phyloP scores from a whole-genome alignment of 2,888 invertebrate species.

The Gortyna flavago region DNA sequence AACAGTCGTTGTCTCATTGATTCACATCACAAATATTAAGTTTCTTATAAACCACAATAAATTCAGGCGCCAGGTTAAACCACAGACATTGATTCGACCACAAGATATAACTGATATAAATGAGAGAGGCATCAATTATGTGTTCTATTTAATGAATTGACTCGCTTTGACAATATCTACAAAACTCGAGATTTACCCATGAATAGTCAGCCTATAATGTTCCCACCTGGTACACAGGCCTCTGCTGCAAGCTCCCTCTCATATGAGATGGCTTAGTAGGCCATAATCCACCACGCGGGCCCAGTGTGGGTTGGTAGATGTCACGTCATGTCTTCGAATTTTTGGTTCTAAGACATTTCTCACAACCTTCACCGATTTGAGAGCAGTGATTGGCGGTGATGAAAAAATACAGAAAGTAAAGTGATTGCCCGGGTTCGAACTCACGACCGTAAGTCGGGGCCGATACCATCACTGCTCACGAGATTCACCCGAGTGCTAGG shows the following conservation, averaged over 20 bases:
- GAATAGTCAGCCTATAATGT: too few species aligned
- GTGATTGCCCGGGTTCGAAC: too few species aligned
- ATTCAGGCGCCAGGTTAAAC: constrained; percentile 27
- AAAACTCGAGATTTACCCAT: not conserved
- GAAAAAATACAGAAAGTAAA: not conserved
- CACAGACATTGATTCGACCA: constrained; percentile 46
- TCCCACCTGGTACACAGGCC: not conserved
- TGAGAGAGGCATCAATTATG: not conserved
- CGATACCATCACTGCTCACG: too few species aligned
- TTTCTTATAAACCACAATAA: constrained; percentile 37
- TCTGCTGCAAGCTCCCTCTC: too few species aligned
- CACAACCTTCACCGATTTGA: not conserved
- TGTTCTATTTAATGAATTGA: not conserved
- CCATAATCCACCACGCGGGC: too few species aligned
- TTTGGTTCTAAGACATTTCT: not conserved
- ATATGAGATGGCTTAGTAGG: not conserved
- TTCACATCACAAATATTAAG: constrained; percentile 32
- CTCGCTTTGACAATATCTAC: not conserved
- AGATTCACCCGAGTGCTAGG: not conserved
- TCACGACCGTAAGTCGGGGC: too few species aligned
- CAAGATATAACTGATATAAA: constrained; percentile 16
- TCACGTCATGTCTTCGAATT: not conserved
- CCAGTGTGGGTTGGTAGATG: not conserved
- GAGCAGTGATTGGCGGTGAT: not conserved
- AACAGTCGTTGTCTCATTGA: not conserved